Evolutionary conservation across 1,140 invertebrate genomes (phyloP), one percentile per base, ranked within the genome.

Genomic region (Tetragonula clypearis): DNA sequence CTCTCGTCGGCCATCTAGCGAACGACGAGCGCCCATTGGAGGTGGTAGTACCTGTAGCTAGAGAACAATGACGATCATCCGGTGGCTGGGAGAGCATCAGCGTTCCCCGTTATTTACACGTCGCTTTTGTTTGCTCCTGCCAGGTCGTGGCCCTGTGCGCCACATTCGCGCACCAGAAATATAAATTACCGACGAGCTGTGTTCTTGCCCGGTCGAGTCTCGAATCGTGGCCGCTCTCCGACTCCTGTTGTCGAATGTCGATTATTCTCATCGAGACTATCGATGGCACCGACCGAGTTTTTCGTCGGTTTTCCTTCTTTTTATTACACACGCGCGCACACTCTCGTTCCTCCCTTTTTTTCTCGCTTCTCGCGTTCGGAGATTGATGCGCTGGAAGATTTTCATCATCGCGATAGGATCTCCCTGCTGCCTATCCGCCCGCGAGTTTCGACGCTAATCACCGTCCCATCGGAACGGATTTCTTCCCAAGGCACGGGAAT

Each of bases 41-140:
- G 30, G 30, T 41, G 30, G 30, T 41, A 26, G 35, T 60, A 75
- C 80, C 80, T 53, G 58, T 17, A 21, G 56, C 60, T 19, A 26
- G 72, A 26, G 72, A 82, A 82, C 80, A 82, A 75, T 82, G 80
- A 82, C 71, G 72, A 82, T 75, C 71, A 53, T 66, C 62, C 72
- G 56, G 58, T 30, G 71, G n/a, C 71, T 26, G 41, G 55, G 49
- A 74, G 56, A 65, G 60, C 79, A 35, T 82, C 72, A 56, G 11
- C 49, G 26, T 66, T 62, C 71, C 15, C 19, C 58, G 68, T 35
- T 82, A 75, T 82, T 74, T 82, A 82, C 80, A 66, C 71, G 80
- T 66, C 49, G n/a, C 58, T 75, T 75, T 82, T 82, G 80, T 75
- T 66, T 66, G 55, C 41, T 49, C 41, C 41, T 58, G 12, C 35